Evolutionary conservation across 2,888 invertebrate genomes (phyloP).

Genomic region (Sthenelais limicola): DNA sequence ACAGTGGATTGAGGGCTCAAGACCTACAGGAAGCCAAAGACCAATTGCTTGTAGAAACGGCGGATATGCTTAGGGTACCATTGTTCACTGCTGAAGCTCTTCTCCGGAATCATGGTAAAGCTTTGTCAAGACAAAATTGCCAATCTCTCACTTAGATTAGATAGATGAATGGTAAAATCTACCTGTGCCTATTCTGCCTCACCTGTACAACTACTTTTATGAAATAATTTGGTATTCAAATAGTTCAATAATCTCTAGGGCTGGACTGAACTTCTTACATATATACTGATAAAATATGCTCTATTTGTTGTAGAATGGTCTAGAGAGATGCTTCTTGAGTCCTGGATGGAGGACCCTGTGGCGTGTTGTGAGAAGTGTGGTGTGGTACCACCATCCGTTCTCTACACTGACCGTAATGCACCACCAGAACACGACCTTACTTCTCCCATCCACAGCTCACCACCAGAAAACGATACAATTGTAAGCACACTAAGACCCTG

Average conservation of each 20-base stretch:
- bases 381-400: constrained; percentile 77
- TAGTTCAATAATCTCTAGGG: too few relatives aligned
- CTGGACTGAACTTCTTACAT: too few relatives aligned
- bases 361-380: constrained; percentile 80
- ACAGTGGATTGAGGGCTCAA: constrained; percentile 77
- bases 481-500: constrained; percentile 24
- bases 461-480: constrained; percentile 28
- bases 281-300: too few relatives aligned
- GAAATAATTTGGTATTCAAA: too few relatives aligned
- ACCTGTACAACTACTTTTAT: background rate
- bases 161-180: background rate
- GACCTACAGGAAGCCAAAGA: constrained; percentile 82
- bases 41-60: constrained; percentile 80
- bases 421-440: constrained; percentile 38
- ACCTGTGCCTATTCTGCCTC: background rate
- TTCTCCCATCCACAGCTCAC: constrained; percentile 40
- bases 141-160: background rate
- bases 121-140: too few relatives aligned
- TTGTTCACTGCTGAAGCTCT: constrained; percentile 81
- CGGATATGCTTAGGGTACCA: constrained; percentile 81
- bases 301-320: constrained; percentile 81
- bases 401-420: constrained; percentile 17
- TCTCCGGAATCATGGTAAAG: constrained; percentile 79
- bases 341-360: constrained; percentile 80
- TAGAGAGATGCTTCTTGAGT: constrained; percentile 78